Evolutionary conservation across 2,888 invertebrate genomes (phyloP), one percentile per base, ranked within the genome.

Genomic region (Cheilosia vulpina): DNA sequence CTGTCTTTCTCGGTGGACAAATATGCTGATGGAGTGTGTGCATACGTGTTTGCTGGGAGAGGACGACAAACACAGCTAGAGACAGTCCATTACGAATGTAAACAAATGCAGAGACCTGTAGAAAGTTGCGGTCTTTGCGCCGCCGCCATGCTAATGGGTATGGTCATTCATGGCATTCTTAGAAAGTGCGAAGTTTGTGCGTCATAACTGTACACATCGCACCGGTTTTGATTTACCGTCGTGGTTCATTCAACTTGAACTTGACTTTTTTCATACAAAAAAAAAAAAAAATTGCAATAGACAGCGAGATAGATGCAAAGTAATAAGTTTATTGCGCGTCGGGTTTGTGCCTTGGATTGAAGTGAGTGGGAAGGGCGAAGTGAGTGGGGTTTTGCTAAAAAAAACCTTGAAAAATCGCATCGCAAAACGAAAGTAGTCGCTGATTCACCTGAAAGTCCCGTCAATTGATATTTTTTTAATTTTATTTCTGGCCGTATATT

Each of bases 191-290:
- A 52, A 34, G 21, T 50, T 45, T n/a, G 11, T 55, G 21, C 19
- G 62, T 68, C 17, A 63, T 55, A 24, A 17, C 27, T 31, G 31
- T 66, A 41, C 47, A 55, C 71, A 9, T 21, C 43, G 52, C 66
- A n/a, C 53, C 53, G 66, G 66, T 53, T 69, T 69, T 69, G 41
- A 63, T 69, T 84, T 55, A 69, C 34, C 50, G 15, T 31, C 58
- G 13, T 38, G 43, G 83, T 79, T 68, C 69, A 38, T 84, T 84
- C 79, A 84, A 84, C 84, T 84, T 84, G 84, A 84, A 84, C 84
- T 84, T 84, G 79, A 17, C 17, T 11, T 45, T 55, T 45, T 69
- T 13, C 47, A 27, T 45, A 38, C 13, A 6, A 53, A 17, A 34
- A 69, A 55, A 68, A 13, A 45, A 17, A 31, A 62, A 53, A 68